Conservation (phyloP, 2,797 vertebrate species). For the Gambelia wislizenii region DNA sequence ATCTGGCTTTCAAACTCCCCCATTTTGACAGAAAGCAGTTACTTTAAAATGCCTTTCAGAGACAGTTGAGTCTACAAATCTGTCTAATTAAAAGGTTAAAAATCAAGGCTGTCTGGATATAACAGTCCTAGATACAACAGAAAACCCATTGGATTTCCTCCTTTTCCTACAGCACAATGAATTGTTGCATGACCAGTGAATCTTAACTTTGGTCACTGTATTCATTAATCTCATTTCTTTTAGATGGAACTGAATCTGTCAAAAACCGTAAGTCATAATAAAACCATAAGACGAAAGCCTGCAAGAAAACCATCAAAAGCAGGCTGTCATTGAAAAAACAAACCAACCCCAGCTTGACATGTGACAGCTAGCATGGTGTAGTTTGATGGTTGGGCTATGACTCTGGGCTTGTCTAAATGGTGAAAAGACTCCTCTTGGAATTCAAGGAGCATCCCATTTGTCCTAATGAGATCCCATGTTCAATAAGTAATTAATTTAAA, state of each 20-base stretch:
- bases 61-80: background rate
- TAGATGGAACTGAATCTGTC: background rate
- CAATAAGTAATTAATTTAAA: too few species aligned
- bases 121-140: background rate
- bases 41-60: background rate
- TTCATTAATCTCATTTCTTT: background rate
- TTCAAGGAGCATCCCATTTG: too few species aligned
- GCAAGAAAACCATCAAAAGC: background rate
- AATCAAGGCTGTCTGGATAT: slow-evolving; percentile 1
- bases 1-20: background rate
- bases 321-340: background rate
- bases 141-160: background rate
- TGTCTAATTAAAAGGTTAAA: background rate
- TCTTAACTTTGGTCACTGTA: background rate
- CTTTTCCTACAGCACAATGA: background rate
- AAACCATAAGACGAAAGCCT: background rate
- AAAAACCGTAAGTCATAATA: background rate
- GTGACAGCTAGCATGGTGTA: too few species aligned
- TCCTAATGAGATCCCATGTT: too few species aligned
- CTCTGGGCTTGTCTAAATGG: too few species aligned
- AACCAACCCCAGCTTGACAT: too few species aligned
- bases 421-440: too few species aligned
- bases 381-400: too few species aligned
- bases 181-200: background rate
- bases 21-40: background rate